phyloP scores from a whole-genome alignment of 2,888 invertebrate genomes.

The Mayetiola destructor region DNA sequence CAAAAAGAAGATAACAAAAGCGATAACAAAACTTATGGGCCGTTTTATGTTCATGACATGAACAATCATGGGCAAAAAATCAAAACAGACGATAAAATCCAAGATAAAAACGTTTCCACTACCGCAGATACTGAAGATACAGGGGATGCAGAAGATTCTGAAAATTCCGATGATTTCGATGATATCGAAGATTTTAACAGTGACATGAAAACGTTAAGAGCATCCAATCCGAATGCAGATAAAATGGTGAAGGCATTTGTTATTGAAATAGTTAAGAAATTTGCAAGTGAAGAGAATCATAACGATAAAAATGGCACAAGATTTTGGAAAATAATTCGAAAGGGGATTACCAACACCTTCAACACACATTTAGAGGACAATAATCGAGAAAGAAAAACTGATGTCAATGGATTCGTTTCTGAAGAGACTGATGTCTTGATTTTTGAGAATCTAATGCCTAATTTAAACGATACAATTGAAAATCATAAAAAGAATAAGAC shows the following conservation, averaged over 20 bases:
- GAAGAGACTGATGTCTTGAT: too few species aligned
- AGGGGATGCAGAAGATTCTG: neutral
- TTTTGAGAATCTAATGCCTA: neutral
- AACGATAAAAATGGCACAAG: neutral
- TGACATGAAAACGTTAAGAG: neutral
- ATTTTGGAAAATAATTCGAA: neutral
- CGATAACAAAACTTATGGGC: neutral
- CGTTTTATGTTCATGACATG: too few species aligned
- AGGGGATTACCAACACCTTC: neutral
- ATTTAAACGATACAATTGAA: neutral
- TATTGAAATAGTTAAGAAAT: neutral
- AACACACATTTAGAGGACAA: neutral
- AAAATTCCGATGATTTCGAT: neutral
- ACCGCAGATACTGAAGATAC: neutral
- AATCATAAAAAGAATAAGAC: neutral
- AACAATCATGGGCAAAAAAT: neutral
- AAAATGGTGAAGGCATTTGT: neutral
- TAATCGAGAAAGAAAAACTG: neutral
- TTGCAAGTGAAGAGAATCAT: slow-evolving; percentile 13
- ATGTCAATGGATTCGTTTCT: neutral
- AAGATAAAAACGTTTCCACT: too few species aligned
- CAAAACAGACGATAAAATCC: neutral
- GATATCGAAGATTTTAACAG: too few species aligned
- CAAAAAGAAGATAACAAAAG: neutral
- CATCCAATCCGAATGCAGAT: neutral